Conservation (phyloP, 2,888 invertebrate genomes). For the Hypomecis punctinalis region DNA sequence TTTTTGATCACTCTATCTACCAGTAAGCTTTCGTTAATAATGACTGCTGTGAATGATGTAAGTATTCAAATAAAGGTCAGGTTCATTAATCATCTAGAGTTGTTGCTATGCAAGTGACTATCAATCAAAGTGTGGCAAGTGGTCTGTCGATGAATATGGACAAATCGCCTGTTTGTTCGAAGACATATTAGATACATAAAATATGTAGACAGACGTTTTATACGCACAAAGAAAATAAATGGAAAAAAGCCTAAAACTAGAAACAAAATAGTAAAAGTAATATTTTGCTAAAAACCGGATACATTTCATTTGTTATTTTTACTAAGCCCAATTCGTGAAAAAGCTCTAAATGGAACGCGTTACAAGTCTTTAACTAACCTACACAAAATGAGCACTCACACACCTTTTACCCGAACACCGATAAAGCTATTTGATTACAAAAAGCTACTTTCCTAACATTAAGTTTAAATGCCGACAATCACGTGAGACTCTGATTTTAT, state of each 20-base stretch:
- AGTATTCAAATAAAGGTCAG: constrained; percentile 24
- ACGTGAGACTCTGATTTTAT: constrained; percentile 30
- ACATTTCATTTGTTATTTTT: too few relatives aligned
- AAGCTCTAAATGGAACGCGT: constrained; percentile 5
- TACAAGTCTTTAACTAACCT: neutral
- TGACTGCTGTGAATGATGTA: constrained; percentile 13
- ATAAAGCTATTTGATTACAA: constrained; percentile 33
- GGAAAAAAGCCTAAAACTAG: too few relatives aligned
- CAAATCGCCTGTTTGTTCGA: constrained; percentile 44
- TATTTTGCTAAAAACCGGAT: too few relatives aligned
- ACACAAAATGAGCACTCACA: constrained; percentile 20
- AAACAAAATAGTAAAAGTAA: too few relatives aligned
- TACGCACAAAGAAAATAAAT: too few relatives aligned
- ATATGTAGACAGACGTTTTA: too few relatives aligned
- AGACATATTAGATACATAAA: too few relatives aligned
- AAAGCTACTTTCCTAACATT: constrained; percentile 30
- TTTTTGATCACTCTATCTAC: constrained; percentile 17
- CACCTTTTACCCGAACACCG: constrained; percentile 7
- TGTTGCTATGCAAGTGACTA: constrained; percentile 34
- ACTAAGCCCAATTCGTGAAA: neutral
- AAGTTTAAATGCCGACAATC: constrained; percentile 34
- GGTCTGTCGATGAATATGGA: constrained; percentile 45
- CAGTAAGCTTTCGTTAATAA: constrained; percentile 10
- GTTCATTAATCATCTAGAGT: constrained; percentile 25
- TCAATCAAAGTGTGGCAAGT: constrained; percentile 47